phyloP scores from a whole-genome alignment of 2,113 vertebrate species.

The Hymenochirus boettgeri region DNA sequence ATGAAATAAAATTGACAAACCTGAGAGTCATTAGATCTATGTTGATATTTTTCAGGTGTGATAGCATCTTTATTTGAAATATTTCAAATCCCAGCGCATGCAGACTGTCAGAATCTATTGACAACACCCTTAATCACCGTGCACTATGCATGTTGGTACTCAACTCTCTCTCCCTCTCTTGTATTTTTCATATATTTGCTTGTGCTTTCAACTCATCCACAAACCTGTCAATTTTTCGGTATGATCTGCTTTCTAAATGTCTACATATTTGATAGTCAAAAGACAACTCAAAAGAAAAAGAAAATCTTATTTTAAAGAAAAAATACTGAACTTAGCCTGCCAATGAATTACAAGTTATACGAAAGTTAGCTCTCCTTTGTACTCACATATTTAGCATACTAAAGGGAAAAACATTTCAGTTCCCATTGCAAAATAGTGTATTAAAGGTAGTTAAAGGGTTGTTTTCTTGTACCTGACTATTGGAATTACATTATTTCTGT shows the following conservation, averaged over 20 bases:
- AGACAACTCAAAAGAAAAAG: conserved; percentile 47
- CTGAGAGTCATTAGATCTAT: conserved; percentile 44
- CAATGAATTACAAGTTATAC: conserved; percentile 39
- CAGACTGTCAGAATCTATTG: conserved; percentile 59
- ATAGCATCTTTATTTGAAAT: conserved; percentile 51
- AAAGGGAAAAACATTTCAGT: conserved; percentile 10
- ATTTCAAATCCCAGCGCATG: conserved; percentile 48
- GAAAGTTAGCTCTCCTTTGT: conserved; percentile 20
- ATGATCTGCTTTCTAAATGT: conserved; percentile 39
- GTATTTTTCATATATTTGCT: conserved; percentile 53
- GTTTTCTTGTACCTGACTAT: too few relatives aligned
- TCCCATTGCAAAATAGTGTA: too few relatives aligned
- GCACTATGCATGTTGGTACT: conserved; percentile 47
- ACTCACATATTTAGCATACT: conserved; percentile 18
- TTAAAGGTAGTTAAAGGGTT: too few relatives aligned
- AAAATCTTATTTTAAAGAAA: conserved; percentile 42
- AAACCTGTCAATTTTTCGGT: conserved; percentile 58
- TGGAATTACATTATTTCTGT: too few relatives aligned
- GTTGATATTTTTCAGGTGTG: conserved; percentile 51
- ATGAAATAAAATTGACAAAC: conserved; percentile 50
- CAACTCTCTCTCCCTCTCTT: conserved; percentile 45
- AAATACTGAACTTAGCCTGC: conserved; percentile 43
- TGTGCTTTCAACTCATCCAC: conserved; percentile 50
- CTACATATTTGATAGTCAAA: conserved; percentile 47
- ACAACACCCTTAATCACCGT: conserved; percentile 59